phyloP scores from a whole-genome alignment of 1,140 invertebrate genomes.

The Penaeus chinensis region DNA sequence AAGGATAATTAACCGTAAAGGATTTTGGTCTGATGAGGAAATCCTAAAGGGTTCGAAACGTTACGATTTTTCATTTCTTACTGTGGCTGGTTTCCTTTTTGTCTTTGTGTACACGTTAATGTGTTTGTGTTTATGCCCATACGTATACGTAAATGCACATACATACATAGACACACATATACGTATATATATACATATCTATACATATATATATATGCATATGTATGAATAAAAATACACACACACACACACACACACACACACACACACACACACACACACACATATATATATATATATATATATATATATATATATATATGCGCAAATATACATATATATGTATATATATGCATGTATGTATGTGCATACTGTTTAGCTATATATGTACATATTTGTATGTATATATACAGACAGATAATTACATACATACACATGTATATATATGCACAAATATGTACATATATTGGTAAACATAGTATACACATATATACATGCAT shows the following conservation, averaged over 20 bases:
- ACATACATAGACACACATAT: background rate
- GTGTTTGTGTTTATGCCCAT: background rate
- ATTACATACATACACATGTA: background rate
- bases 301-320: background rate
- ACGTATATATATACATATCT: background rate
- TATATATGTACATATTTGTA: background rate
- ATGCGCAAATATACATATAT: background rate
- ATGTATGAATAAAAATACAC: background rate
- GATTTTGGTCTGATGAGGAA: too few relatives aligned
- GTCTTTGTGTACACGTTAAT: background rate
- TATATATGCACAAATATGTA: constrained; percentile 10
- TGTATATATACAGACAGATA: background rate
- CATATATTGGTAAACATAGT: too few relatives aligned
- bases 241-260: background rate
- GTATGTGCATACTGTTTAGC: background rate
- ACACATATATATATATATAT: background rate
- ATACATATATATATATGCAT: background rate
- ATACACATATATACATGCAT: background rate
- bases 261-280: background rate
- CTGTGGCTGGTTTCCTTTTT: too few relatives aligned
- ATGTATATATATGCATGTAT: background rate
- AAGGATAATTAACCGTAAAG: too few relatives aligned
- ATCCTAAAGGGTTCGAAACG: too few relatives aligned
- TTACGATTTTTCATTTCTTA: too few relatives aligned
- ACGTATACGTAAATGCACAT: background rate